Percentiles rank a stretch among this genome's conserved stretches.
Conservation (phyloP, 1,140 invertebrate species). For the Coboldia fuscipes region DNA sequence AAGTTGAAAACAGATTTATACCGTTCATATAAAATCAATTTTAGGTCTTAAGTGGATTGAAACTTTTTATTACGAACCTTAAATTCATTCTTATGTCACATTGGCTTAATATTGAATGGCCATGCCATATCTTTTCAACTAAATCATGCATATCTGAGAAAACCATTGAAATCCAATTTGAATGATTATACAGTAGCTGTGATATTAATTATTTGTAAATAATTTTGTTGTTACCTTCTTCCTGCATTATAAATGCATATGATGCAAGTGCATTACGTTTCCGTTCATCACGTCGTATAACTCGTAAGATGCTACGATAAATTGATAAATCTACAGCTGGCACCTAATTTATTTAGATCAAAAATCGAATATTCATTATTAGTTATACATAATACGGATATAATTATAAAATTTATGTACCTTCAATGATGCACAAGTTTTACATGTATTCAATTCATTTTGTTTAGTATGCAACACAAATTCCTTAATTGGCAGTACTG, state of each 20-base stretch:
- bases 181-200: background rate
- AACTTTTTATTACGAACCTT: slow-evolving; percentile 8
- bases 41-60: background rate
- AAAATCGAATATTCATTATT: background rate
- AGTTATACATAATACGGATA: background rate
- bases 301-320: slow-evolving; percentile 27
- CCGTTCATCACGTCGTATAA: slow-evolving; percentile 30
- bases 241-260: slow-evolving; percentile 29
- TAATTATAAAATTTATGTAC: slow-evolving; percentile 5
- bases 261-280: slow-evolving; percentile 22
- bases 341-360: slow-evolving; percentile 6
- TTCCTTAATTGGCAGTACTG: slow-evolving; percentile 11
- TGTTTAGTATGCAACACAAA: slow-evolving; percentile 16
- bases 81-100: slow-evolving; percentile 26
- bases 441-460: slow-evolving; percentile 17
- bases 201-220: background rate
- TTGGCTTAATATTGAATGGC: slow-evolving; percentile 34
- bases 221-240: background rate
- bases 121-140: slow-evolving; percentile 37
- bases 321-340: slow-evolving; percentile 12
- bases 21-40: background rate
- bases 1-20: background rate
- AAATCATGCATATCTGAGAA: slow-evolving; percentile 31
- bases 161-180: background rate
- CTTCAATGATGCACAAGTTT: slow-evolving; percentile 16